These are phyloP conservation scores for Alexandromys oeconomus DNA, from an alignment of 2,797 vertebrate species.

Conservation along the genomic window DNA sequence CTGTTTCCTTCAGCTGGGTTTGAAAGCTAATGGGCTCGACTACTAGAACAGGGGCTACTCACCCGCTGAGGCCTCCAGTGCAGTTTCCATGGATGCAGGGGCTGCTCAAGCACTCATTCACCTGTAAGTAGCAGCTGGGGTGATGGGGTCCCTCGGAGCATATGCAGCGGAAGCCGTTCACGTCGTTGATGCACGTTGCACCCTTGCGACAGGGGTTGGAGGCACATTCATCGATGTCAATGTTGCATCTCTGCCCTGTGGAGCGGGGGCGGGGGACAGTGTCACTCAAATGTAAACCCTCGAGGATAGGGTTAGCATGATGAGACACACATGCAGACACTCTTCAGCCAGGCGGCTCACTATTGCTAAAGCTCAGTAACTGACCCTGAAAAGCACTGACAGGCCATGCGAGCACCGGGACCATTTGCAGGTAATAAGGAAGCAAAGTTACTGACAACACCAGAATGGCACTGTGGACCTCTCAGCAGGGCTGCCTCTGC, in stretches of 20 bases:
- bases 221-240: slow-evolving; percentile 94
- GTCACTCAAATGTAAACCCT: not conserved
- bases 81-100: slow-evolving; percentile 94
- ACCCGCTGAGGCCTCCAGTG: slow-evolving; percentile 92
- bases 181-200: slow-evolving; percentile 92
- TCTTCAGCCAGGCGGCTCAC: not conserved
- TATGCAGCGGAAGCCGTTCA: slow-evolving; percentile 92
- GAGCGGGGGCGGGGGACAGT: not conserved
- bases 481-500: not conserved
- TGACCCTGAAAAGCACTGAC: not conserved
- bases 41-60: slow-evolving; percentile 37
- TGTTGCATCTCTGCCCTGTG: slow-evolving; percentile 91
- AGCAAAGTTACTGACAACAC: not conserved
- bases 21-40: not conserved
- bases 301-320: not conserved
- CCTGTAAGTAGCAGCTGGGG: slow-evolving; percentile 93
- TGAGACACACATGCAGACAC: not conserved
- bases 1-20: not conserved
- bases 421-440: not conserved
- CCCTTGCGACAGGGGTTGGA: slow-evolving; percentile 95
- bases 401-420: not conserved
- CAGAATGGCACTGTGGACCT: rapidly evolving
- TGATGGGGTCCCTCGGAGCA: slow-evolving; percentile 94
- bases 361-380: not conserved
- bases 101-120: slow-evolving; percentile 92